Conservation (phyloP, 2,113 vertebrate species). For the Paratilapia polleni region DNA sequence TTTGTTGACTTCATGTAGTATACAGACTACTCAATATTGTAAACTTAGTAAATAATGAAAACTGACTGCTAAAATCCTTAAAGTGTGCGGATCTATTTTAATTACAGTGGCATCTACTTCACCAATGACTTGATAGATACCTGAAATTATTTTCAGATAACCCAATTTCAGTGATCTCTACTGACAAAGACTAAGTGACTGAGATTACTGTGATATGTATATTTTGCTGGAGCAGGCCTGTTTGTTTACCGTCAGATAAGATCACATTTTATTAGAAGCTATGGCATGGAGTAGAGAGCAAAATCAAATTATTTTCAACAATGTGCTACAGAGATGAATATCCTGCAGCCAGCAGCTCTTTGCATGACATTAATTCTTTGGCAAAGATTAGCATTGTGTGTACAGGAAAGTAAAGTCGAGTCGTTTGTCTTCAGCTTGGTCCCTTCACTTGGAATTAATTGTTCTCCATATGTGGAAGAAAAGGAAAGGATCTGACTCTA, state of each 20-base stretch:
- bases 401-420: slow-evolving; percentile 55
- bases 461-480: slow-evolving; percentile 55
- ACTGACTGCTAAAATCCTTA: slow-evolving; percentile 1
- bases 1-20: neutral
- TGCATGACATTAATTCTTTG: slow-evolving; percentile 69
- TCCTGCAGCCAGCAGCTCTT: slow-evolving; percentile 67
- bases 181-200: slow-evolving; percentile 26
- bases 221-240: neutral
- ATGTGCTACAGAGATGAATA: slow-evolving; percentile 61
- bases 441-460: slow-evolving; percentile 64
- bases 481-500: slow-evolving; percentile 43
- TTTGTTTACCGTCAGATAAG: slow-evolving; percentile 54
- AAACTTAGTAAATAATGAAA: neutral
- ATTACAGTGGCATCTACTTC: slow-evolving; percentile 13
- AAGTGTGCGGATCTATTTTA: slow-evolving; percentile 14
- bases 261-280: slow-evolving; percentile 60
- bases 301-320: slow-evolving; percentile 62
- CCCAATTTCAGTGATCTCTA: slow-evolving; percentile 29
- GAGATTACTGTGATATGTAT: slow-evolving; percentile 31
- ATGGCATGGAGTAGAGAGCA: slow-evolving; percentile 39
- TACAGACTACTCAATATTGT: neutral
- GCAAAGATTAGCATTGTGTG: slow-evolving; percentile 64
- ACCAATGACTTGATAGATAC: slow-evolving; percentile 13
- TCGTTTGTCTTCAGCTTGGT: slow-evolving; percentile 62
- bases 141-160: slow-evolving; percentile 29